Evolutionary conservation across 2,888 invertebrate species (phyloP), one percentile per base, ranked within the genome.

Genomic region (Iphiclides podalirius): DNA sequence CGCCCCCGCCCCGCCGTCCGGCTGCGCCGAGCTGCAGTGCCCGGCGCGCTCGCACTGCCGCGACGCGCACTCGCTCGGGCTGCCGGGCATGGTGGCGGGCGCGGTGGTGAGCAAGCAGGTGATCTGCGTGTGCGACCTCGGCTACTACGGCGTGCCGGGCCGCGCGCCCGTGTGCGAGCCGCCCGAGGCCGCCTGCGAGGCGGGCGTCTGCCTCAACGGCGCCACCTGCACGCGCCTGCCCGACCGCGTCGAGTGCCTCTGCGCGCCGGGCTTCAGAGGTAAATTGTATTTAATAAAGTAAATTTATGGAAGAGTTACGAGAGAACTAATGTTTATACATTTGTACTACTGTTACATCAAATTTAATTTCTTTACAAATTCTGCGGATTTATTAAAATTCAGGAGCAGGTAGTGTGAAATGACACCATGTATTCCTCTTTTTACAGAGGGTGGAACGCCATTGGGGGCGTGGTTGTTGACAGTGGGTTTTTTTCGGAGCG

Each of bases 171-270:
- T 80, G 75, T 89, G 89, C 70, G 65, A 72, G 28, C 47, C 67
- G 11, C 54, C 64, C 55, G 77, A 89, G 57, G 71, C 72, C 42
- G 88, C 84, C 59, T 96, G 96, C 75, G 90, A 90, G 55, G 92
- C 90, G 35, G 92, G 91, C 70, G 94, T 93, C 34, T 96, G 96
- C 67, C 88, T 89, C 55, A 93, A 95, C 77, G 94, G 94, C 0
- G 96, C 92, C 49, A 90, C 91, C n/a, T 96, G 95, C 79, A 65
- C 86, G 55, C 83, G 79, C 43, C 87, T 86, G 26, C 41, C 63
- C 47, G 90, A 86, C 75, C 82, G 89, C 55, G 91, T 92, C 77
- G 92, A 94, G 75, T 95, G 95, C 78, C 84, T 91, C 41, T 95
- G 95, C 71, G 89, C 90, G 12, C 88, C 92, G 1, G 94, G 93